A percentile compares a stretch with the other conserved stretches of the same genome.
Evolutionary conservation across 2,797 vertebrate species (phyloP).

Genomic region (Cuniculus paca): DNA sequence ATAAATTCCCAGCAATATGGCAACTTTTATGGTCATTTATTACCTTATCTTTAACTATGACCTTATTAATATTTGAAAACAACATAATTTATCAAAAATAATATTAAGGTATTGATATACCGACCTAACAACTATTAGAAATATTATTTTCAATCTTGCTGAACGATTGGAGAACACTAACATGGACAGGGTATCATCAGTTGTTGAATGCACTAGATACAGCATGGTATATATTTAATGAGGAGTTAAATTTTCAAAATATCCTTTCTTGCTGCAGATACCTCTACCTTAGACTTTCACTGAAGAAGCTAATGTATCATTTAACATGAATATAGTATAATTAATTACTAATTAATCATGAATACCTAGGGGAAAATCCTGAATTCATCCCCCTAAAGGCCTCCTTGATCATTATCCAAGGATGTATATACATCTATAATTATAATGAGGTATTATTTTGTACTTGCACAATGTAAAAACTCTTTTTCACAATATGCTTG

Average conservation of each 20-base stretch:
- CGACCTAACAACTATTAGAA: conserved; percentile 81
- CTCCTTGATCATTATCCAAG: background rate
- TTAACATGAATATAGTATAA: conserved; percentile 73
- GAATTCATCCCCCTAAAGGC: conserved; percentile 51
- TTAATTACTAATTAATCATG: conserved; percentile 66
- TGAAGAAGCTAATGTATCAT: conserved; percentile 75
- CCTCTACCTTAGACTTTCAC: conserved; percentile 67
- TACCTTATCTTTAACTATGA: conserved; percentile 81
- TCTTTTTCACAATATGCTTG: conserved; percentile 69
- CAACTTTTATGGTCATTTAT: conserved; percentile 70
- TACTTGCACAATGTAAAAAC: conserved; percentile 37
- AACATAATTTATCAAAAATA: conserved; percentile 84
- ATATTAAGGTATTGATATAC: conserved; percentile 82
- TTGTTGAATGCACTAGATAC: conserved; percentile 84
- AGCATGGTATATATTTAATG: conserved; percentile 74
- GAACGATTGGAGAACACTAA: conserved; percentile 81
- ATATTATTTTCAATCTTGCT: conserved; percentile 78
- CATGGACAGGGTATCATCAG: conserved; percentile 79
- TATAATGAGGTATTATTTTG: conserved; percentile 11
- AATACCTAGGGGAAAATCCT: conserved; percentile 79
- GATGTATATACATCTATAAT: background rate
- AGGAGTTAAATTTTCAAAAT: conserved; percentile 84
- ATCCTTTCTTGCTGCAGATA: conserved; percentile 65
- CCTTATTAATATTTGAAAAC: conserved; percentile 80
- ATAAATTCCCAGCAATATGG: conserved; percentile 54